Conservation (phyloP, 2,797 vertebrate species). For the Mormyrus proboscirostris region DNA sequence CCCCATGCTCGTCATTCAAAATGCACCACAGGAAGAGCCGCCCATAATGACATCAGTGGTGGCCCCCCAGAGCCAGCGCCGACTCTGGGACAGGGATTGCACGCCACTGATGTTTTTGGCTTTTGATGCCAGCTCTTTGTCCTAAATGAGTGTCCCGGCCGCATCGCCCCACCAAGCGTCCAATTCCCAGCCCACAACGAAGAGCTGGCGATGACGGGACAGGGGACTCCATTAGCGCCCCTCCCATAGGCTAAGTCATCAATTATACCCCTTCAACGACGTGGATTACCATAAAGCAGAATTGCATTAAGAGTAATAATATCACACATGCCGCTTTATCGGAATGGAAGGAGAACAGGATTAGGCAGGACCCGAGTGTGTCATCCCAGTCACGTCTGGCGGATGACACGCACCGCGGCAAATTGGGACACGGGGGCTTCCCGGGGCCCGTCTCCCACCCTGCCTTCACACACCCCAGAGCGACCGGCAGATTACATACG, state of each 20-base stretch:
- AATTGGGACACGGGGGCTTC: not conserved
- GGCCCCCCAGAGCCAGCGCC: not conserved
- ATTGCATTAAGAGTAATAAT: slow-evolving; percentile 45
- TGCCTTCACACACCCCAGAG: not conserved
- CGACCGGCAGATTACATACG: not conserved
- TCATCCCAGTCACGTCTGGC: not conserved
- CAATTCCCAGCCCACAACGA: slow-evolving; percentile 51
- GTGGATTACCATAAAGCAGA: slow-evolving; percentile 45
- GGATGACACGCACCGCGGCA: not conserved
- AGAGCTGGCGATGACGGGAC: slow-evolving; percentile 34
- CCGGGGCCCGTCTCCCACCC: not conserved
- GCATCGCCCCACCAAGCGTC: not conserved
- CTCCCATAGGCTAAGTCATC: slow-evolving; percentile 39
- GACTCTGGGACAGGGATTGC: not conserved
- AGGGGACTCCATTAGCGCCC: slow-evolving; percentile 43
- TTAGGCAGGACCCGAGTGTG: not conserved
- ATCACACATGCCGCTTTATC: slow-evolving; percentile 49
- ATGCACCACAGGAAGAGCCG: not conserved
- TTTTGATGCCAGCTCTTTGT: not conserved
- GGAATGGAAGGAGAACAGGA: slow-evolving; percentile 17
- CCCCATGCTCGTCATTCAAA: not conserved
- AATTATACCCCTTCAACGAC: slow-evolving; percentile 47
- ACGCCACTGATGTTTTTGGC: not conserved
- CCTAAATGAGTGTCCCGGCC: not conserved
- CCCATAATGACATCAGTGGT: not conserved